These are phyloP conservation scores for Theodoxus fluviatilis DNA, from an alignment of 2,888 invertebrate genomes.

Conservation along the genomic window DNA sequence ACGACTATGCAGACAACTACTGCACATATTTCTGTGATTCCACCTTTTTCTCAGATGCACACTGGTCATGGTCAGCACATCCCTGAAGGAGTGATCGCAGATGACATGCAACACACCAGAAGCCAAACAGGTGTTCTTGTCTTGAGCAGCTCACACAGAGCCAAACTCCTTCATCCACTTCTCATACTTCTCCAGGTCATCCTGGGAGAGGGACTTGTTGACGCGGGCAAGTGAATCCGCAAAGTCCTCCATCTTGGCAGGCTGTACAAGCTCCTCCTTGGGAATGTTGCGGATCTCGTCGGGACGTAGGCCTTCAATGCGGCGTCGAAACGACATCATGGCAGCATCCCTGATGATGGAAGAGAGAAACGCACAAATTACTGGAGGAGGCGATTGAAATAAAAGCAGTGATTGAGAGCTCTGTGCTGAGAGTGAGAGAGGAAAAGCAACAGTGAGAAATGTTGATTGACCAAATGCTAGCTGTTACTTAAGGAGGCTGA, in stretches of 20 bases:
- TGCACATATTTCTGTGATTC: neutral
- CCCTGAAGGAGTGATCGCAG: no score
- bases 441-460: no score
- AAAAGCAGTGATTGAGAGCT: no score
- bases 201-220: constrained; percentile 93
- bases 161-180: constrained; percentile 98
- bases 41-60: neutral
- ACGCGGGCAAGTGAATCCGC: constrained; percentile 91
- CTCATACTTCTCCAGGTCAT: constrained; percentile 93
- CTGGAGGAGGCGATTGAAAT: no score
- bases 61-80: no score
- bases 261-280: constrained; percentile 86
- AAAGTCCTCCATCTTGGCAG: constrained; percentile 91
- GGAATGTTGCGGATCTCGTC: constrained; percentile 89
- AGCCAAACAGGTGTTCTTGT: neutral
- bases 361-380: no score
- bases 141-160: constrained; percentile 67
- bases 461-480: no score
- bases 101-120: neutral
- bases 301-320: constrained; percentile 90
- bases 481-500: no score
- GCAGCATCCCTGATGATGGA: constrained; percentile 97
- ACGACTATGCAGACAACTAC: no score
- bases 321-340: constrained; percentile 98
- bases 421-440: no score